Conservation (phyloP, 2,797 vertebrate species). For the Lepus oiostolus region DNA sequence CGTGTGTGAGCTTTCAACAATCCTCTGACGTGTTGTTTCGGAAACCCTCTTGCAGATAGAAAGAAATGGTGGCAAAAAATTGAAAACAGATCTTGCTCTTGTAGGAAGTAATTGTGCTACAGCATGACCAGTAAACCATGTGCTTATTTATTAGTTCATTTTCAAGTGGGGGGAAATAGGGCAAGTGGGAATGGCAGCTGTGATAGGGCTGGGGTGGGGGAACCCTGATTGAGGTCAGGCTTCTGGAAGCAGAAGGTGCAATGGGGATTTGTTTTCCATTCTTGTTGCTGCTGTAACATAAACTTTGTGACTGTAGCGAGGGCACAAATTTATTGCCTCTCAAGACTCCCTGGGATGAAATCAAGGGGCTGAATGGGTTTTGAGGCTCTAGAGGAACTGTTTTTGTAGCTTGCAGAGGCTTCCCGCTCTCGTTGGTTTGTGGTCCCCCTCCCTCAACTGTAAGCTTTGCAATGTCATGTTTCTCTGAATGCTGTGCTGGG, state of each 20-base stretch:
- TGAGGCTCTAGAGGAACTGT: neutral
- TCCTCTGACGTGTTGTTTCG: neutral
- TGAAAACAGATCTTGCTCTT: neutral
- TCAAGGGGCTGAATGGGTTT: neutral
- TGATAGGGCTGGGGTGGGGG: neutral
- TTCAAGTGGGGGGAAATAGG: neutral
- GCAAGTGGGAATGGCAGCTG: neutral
- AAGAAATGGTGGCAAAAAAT: neutral
- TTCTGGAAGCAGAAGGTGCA: neutral
- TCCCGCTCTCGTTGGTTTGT: neutral
- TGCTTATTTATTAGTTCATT: neutral
- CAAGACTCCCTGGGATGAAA: neutral
- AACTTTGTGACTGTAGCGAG: neutral
- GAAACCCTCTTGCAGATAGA: neutral
- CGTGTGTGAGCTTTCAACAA: neutral
- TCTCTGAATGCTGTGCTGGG: neutral
- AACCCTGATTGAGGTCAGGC: neutral
- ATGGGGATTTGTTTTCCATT: neutral
- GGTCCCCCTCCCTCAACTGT: neutral
- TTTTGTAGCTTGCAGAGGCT: neutral
- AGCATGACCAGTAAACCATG: neutral
- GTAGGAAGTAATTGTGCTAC: neutral
- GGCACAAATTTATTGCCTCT: neutral
- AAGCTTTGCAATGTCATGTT: neutral
- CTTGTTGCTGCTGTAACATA: neutral